Percentiles rank a stretch among this genome's conserved stretches.
phyloP scores from a whole-genome alignment of 1,140 invertebrate species.

The Acromyrmex charruanus region DNA sequence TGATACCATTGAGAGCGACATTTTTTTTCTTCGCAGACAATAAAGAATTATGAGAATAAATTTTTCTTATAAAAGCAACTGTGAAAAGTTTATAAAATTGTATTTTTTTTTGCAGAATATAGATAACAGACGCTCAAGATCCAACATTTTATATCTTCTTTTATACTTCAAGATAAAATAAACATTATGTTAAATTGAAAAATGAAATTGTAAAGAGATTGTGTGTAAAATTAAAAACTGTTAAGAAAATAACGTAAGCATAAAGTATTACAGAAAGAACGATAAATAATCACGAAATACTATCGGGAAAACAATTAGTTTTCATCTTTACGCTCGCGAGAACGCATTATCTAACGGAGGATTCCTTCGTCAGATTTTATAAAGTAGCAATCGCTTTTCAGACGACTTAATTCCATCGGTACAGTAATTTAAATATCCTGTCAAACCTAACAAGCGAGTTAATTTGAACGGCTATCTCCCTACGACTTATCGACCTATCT shows the following conservation, averaged over 20 bases:
- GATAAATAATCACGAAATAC: no score
- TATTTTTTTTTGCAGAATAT: not conserved
- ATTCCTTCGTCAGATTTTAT: slow-evolving; percentile 26
- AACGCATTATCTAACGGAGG: not conserved
- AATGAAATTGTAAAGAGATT: not conserved
- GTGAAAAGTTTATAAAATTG: slow-evolving; percentile 19
- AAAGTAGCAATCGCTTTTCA: slow-evolving; percentile 27
- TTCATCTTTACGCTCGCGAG: not conserved
- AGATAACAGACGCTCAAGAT: not conserved
- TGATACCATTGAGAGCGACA: not conserved
- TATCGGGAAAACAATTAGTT: not conserved
- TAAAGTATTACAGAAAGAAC: not conserved
- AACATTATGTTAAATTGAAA: not conserved
- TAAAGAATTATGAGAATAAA: slow-evolving; percentile 46
- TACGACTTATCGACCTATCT: slow-evolving; percentile 42
- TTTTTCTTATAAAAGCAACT: not conserved
- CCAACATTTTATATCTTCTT: not conserved
- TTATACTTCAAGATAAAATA: not conserved
- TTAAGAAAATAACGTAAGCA: not conserved
- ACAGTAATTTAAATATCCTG: slow-evolving; percentile 64
- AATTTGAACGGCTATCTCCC: slow-evolving; percentile 57
- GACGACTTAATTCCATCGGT: slow-evolving; percentile 56
- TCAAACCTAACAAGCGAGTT: slow-evolving; percentile 65
- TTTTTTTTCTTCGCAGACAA: not conserved
- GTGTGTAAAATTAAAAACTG: not conserved